A percentile compares a stretch with the other conserved stretches of the same genome.
Conservation (phyloP, 2,797 vertebrate genomes). For the Tapirus indicus region DNA sequence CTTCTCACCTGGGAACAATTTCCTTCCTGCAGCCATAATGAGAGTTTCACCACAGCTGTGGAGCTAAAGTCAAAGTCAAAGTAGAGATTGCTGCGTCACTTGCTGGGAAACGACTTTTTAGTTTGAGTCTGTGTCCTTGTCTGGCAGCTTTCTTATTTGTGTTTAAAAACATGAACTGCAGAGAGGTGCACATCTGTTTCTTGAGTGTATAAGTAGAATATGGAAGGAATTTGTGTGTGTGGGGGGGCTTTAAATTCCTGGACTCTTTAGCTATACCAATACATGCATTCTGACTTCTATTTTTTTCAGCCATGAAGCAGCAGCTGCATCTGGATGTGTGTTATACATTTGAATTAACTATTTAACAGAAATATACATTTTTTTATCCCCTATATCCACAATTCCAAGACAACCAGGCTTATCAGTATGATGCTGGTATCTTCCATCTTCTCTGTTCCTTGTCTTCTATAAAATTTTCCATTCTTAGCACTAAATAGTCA, state of each 20-base stretch:
- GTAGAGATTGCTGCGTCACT: constrained; percentile 39
- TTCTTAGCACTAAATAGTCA: neutral
- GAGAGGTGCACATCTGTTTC: constrained; percentile 68
- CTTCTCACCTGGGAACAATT: constrained; percentile 74
- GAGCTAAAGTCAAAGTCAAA: constrained; percentile 75
- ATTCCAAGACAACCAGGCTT: neutral
- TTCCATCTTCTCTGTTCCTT: neutral
- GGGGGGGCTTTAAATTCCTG: neutral
- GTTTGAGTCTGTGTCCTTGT: constrained; percentile 73
- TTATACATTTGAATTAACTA: constrained; percentile 21
- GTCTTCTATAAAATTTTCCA: neutral
- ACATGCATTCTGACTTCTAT: constrained; percentile 9
- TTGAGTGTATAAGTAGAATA: neutral
- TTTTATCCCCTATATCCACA: neutral
- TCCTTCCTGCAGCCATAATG: constrained; percentile 60
- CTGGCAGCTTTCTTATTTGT: constrained; percentile 54
- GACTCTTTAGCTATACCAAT: neutral
- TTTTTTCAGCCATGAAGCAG: constrained; percentile 51
- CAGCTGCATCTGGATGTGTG: constrained; percentile 56
- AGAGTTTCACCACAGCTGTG: constrained; percentile 59
- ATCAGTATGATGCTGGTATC: neutral
- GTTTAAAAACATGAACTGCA: constrained; percentile 30
- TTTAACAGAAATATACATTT: constrained; percentile 29
- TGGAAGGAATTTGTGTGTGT: neutral
- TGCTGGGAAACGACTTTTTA: constrained; percentile 62